phyloP scores from a whole-genome alignment of 2,888 invertebrate species.

The Dicranocentrus wangi region DNA sequence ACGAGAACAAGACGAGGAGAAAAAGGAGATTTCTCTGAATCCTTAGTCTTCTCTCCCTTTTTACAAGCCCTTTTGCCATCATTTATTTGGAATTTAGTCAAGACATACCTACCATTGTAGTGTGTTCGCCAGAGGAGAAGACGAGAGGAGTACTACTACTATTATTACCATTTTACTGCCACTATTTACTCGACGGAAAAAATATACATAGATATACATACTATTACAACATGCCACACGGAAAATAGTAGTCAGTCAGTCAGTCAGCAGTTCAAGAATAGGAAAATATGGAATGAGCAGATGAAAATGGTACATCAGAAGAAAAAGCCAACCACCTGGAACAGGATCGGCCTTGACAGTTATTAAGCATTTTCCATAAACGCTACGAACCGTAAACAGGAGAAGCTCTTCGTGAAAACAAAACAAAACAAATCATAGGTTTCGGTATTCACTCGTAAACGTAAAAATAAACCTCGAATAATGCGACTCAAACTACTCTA shows the following conservation, averaged over 20 bases:
- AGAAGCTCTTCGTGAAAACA: too few species aligned
- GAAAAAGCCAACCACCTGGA: conserved; percentile 56
- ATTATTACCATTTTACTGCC: neutral
- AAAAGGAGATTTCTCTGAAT: conserved; percentile 33
- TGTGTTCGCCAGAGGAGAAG: neutral
- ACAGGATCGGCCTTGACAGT: conserved; percentile 49
- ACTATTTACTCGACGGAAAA: conserved; percentile 9
- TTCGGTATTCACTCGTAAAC: too few species aligned
- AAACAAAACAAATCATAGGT: too few species aligned
- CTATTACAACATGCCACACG: too few species aligned
- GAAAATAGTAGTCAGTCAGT: too few species aligned
- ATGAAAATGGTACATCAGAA: conserved; percentile 37
- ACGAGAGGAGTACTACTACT: neutral
- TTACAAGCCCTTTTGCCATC: conserved; percentile 26
- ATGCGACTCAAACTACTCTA: too few species aligned
- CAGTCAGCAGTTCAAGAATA: too few species aligned
- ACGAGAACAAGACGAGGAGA: conserved; percentile 27
- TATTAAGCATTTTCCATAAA: conserved; percentile 27
- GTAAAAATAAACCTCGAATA: too few species aligned
- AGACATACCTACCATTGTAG: neutral
- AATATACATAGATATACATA: neutral
- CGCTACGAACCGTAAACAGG: too few species aligned
- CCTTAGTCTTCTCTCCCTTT: conserved; percentile 2
- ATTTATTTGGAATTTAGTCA: conserved; percentile 48
- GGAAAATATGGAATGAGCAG: too few species aligned